Conservation (phyloP, 2,113 vertebrate genomes). For the Arvicanthis niloticus region DNA sequence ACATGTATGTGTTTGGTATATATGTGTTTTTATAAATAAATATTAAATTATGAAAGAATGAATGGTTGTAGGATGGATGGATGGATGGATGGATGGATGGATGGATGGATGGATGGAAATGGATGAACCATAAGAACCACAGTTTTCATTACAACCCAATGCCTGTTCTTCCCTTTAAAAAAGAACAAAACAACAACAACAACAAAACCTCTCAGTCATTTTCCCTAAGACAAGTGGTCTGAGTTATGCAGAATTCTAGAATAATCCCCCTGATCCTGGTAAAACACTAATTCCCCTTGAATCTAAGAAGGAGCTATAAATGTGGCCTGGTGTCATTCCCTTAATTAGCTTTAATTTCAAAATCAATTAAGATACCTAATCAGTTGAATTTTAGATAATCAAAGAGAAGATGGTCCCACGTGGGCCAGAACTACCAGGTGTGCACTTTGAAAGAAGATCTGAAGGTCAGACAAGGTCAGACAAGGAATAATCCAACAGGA, state of each 20-base stretch:
- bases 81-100: neutral
- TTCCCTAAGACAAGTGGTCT: neutral
- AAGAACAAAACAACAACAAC: neutral
- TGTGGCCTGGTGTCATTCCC: neutral
- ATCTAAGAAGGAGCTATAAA: neutral
- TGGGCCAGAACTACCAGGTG: neutral
- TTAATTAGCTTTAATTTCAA: neutral
- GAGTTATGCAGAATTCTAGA: conserved; percentile 1
- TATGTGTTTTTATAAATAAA: neutral
- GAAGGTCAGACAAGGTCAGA: neutral
- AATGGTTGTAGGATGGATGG: neutral
- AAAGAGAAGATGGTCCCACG: neutral
- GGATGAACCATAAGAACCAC: neutral
- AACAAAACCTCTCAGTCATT: neutral
- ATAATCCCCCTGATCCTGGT: neutral
- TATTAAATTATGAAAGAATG: neutral
- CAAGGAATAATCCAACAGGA: neutral
- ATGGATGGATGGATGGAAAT: neutral
- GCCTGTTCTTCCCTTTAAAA: neutral
- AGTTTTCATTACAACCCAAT: neutral
- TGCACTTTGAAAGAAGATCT: neutral
- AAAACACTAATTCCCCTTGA: neutral
- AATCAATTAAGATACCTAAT: neutral
- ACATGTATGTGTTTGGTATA: neutral
- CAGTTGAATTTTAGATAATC: neutral